These are phyloP conservation scores for Bilobella aurantiaca DNA, from an alignment of 1,140 invertebrate genomes.

Conservation along the genomic window DNA sequence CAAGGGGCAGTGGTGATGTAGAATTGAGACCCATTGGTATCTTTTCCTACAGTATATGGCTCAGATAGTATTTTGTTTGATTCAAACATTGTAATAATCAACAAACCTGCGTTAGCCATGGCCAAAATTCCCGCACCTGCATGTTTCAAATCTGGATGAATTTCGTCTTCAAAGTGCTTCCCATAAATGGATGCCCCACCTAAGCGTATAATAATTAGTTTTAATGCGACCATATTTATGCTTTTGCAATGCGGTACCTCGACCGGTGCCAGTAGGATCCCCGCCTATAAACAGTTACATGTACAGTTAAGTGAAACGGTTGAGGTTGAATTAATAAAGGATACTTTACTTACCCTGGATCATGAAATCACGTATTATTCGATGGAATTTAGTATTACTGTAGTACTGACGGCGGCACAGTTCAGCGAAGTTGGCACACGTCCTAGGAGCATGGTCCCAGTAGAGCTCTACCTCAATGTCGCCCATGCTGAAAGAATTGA, in stretches of 20 bases:
- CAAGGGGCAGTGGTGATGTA: slow-evolving; percentile 94
- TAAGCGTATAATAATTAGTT: slow-evolving; percentile 56
- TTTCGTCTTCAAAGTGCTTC: slow-evolving; percentile 88
- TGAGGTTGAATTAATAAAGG: background rate
- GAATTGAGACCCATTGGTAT: slow-evolving; percentile 97
- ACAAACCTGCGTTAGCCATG: slow-evolving; percentile 35
- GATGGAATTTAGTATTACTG: slow-evolving; percentile 90
- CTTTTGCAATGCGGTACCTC: slow-evolving; percentile 48
- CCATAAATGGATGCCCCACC: slow-evolving; percentile 96
- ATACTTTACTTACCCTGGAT: slow-evolving; percentile 59
- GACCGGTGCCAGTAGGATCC: slow-evolving; percentile 57
- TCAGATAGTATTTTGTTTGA: too few species aligned
- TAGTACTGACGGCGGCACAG: slow-evolving; percentile 84
- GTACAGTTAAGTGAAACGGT: background rate
- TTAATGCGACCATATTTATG: slow-evolving; percentile 66
- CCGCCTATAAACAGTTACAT: slow-evolving; percentile 39
- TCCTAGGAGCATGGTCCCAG: slow-evolving; percentile 93
- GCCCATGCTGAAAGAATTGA: slow-evolving; percentile 66
- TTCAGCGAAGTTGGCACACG: slow-evolving; percentile 94
- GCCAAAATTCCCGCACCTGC: slow-evolving; percentile 51
- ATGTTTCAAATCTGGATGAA: slow-evolving; percentile 86
- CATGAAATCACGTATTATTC: slow-evolving; percentile 95
- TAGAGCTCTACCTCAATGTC: slow-evolving; percentile 84
- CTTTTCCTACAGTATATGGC: slow-evolving; percentile 61
- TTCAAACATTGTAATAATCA: too few species aligned